Evolutionary conservation across 2,797 vertebrate species (phyloP), one percentile per base, ranked within the genome.

Genomic region (Fratercula arctica): DNA sequence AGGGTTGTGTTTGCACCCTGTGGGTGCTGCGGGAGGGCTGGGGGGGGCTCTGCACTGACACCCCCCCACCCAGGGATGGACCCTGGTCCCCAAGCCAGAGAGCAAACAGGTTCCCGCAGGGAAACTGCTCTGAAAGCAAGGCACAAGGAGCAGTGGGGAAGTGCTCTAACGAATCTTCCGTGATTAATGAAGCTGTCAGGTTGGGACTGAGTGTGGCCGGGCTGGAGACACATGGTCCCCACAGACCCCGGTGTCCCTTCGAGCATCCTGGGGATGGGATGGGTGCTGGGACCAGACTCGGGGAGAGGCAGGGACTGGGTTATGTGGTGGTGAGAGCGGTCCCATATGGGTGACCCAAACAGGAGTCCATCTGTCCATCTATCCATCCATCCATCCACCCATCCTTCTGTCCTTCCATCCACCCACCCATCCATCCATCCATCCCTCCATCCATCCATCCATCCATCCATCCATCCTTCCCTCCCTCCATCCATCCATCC

Each of bases 61-160:
- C 16, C 14, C 23, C 24, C 14, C 12, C 24, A 11, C 12, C 17
- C 19, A 12, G 39, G 13, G 26, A 53, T 0, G 1, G 68, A 59
- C 21, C 35, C 43, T 12, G 23, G 21, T 33, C 60, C 16, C 23
- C 0, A 0, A 45, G 37, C 13, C 13, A 7, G 61, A 26, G 41
- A 60, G 33, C 45, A 24, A 51, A 28, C 0, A 19, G 53, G n/a
- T 19, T 57, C 33, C 54, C 4, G 0, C 0, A 1, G 64, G 48
- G 41, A 29, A 24, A 18, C 54, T 10, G 41, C 31, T 3, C 5
- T 15, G 23, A 37, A 37, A 76, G 13, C 11, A 15, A 20, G 76
- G 28, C 13, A 5, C 31, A 3, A n/a, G 41, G 28, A 63, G 16
- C 35, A 9, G 41, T 1, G 19, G 12, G 41, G 35, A n/a, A n/a